Evolutionary conservation across 2,888 invertebrate genomes (phyloP), one percentile per base, ranked within the genome.

Genomic region (Micropterix aruncella): DNA sequence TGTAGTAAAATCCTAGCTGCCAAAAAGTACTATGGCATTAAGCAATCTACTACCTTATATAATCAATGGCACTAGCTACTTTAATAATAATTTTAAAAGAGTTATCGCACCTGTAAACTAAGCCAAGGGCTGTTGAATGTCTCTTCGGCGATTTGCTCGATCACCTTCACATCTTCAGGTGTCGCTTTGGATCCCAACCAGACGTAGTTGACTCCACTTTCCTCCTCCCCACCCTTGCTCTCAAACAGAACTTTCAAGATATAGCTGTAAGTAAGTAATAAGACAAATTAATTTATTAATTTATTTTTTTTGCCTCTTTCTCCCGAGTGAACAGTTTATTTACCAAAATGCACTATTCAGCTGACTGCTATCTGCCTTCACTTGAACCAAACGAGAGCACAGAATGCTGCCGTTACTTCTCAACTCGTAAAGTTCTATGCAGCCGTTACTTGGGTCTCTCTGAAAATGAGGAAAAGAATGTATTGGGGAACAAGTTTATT

Each of bases 271-370:
- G 53, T 43, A 45, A 50, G 5, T 15, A 7, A 16, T 2, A 19
- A 2, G 14, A 4, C 18, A 19, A 38, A 7, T 27, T 27, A 27
- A 12, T 27, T 5, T 27, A 7, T 27, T 27, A 5, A 27, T 7
- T 27, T 7, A 27, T 27, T 27, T 27, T 27, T 27, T 27, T 27
- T 27, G 2, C 19, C 16, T 38, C 19, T 9, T 3, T n/a, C 17
- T 1, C 2, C 40, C n/a, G 12, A 37, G 37, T 15, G 47, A 41
- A 46, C 19, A 42, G 15, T 44, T 44, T 44, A 58, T 67, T 72
- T 69, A 94, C 91, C 94, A 95, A 71, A 97, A 97, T 19, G 86
- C 85, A 43, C 96, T 95, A 70, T 95, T 96, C 17, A 99, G 76
- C 51, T 80, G 72, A 16, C 78, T 59, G 5, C 93, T 87, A 66